Evolutionary conservation across 2,797 vertebrate species (phyloP).

Genomic region (Uromys caudimaculatus): DNA sequence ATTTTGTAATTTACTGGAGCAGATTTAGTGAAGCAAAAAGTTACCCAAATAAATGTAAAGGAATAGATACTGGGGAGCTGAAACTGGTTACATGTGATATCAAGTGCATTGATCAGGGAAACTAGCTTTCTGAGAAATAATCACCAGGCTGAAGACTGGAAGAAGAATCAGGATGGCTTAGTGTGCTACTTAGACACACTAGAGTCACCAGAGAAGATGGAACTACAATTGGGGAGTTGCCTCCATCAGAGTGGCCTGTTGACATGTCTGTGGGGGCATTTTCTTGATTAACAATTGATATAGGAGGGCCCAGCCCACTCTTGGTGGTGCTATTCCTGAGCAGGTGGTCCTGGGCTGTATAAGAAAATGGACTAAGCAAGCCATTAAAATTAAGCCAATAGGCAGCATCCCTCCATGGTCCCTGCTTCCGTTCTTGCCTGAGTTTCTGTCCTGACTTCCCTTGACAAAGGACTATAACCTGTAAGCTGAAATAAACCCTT

Average conservation of each 20-base stretch:
- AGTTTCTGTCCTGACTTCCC: background rate
- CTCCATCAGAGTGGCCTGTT: no score
- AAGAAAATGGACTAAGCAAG: background rate
- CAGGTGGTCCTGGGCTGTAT: background rate
- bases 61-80: background rate
- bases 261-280: background rate
- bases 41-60: background rate
- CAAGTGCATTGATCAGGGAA: background rate
- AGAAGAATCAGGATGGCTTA: background rate
- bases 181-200: background rate
- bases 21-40: background rate
- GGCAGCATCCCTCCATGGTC: background rate
- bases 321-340: background rate
- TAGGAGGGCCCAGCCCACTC: background rate
- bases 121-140: background rate
- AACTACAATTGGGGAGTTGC: no score
- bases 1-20: background rate
- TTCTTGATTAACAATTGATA: background rate
- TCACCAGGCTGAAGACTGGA: background rate
- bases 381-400: background rate
- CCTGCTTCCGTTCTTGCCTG: background rate
- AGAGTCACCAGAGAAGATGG: background rate
- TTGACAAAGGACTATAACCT: background rate
- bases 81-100: background rate
- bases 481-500: background rate